Conservation (phyloP, 2,113 vertebrate genomes). For the Bungarus multicinctus region DNA sequence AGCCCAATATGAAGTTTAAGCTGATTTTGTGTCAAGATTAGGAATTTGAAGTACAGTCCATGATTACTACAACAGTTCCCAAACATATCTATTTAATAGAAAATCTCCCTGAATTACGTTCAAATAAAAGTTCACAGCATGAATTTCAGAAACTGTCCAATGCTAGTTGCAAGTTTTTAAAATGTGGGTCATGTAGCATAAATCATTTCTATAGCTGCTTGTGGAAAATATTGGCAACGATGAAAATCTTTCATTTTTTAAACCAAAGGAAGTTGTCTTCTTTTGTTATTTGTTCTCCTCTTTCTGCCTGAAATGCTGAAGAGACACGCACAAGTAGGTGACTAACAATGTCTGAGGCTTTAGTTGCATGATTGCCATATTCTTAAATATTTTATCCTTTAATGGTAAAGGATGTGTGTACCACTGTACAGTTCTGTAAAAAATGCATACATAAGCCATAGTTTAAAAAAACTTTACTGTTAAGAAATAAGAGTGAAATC, state of each 20-base stretch:
- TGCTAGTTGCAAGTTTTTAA: background rate
- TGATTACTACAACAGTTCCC: background rate
- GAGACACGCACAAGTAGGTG: too few relatives aligned
- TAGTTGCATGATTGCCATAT: background rate
- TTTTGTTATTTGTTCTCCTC: background rate
- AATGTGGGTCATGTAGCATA: background rate
- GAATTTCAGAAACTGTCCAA: background rate
- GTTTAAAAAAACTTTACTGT: background rate
- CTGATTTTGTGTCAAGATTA: background rate
- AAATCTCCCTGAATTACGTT: background rate
- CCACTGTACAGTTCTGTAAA: background rate
- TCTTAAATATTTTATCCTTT: background rate
- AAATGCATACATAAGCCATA: background rate
- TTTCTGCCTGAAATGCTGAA: background rate
- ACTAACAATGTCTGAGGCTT: background rate
- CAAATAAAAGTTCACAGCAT: background rate
- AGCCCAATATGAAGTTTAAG: background rate
- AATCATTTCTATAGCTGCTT: background rate
- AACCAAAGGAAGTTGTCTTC: background rate
- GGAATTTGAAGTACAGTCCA: background rate
- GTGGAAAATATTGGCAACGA: background rate
- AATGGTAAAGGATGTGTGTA: background rate
- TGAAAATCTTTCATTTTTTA: background rate
- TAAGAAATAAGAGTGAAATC: background rate
- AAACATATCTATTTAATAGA: background rate